Percentiles rank a stretch among this genome's conserved stretches.
These are phyloP conservation scores for Xiphophorus hellerii DNA, from an alignment of 2,113 vertebrate species.

Conservation along the genomic window DNA sequence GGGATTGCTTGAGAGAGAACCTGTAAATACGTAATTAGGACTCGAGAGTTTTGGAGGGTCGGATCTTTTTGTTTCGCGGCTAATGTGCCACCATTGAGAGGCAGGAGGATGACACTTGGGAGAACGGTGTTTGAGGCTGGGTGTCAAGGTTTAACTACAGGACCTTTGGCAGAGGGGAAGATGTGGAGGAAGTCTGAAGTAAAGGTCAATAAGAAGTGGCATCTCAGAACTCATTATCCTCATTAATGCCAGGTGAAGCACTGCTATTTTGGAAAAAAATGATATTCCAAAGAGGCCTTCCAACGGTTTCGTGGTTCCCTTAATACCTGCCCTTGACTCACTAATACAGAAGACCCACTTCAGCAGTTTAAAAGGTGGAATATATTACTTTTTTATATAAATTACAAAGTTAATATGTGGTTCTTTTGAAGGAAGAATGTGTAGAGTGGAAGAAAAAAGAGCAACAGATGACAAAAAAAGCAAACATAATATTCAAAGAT, in stretches of 20 bases:
- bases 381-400: conserved; percentile 46
- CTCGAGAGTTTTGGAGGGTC: conserved; percentile 51
- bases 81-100: conserved; percentile 34
- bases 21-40: conserved; percentile 71
- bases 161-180: conserved; percentile 49
- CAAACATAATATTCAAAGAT: neutral
- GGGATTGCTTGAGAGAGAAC: conserved; percentile 47
- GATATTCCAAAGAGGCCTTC: conserved; percentile 63
- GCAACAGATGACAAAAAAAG: neutral
- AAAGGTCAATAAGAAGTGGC: conserved; percentile 67
- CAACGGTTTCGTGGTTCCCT: conserved; percentile 51
- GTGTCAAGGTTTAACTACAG: conserved; percentile 66
- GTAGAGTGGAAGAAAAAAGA: neutral
- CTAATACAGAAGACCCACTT: conserved; percentile 59
- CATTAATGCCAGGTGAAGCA: conserved; percentile 64
- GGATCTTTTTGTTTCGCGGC: conserved; percentile 54
- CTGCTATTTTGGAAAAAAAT: conserved; percentile 52
- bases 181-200: conserved; percentile 43
- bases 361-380: conserved; percentile 59
- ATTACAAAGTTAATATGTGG: conserved; percentile 21
- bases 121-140: conserved; percentile 37
- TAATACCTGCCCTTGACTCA: conserved; percentile 68
- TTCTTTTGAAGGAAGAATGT: neutral
- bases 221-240: conserved; percentile 72
- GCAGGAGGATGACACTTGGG: conserved; percentile 46